Evolutionary conservation across 2,797 vertebrate genomes (phyloP), one percentile per base, ranked within the genome.

Genomic region (Coregonus ussuriensis): DNA sequence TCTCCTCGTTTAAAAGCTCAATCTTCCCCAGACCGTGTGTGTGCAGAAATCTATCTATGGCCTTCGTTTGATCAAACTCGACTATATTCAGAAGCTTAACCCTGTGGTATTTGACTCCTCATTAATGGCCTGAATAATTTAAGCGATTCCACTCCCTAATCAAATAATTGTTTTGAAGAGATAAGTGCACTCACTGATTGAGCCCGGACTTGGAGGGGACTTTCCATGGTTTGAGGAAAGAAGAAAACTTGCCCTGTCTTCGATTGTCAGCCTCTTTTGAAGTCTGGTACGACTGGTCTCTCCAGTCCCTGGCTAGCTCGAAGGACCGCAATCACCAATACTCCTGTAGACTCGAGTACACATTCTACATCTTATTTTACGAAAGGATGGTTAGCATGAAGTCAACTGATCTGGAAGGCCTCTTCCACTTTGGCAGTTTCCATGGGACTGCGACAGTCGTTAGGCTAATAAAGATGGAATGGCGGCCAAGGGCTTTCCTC

Each of bases 101-200:
- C 81, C 77, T 83, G 82, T 85, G 75, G 78, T 83, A 85, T 89
- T 89, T 85, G 78, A 81, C 81, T 86, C 76, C 85, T 91, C 88
- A 91, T 93, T 92, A 94, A 82, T 84, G 78, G 80, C 74, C 88
- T 88, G 86, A 90, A 92, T 90, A 90, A 90, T 88, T 90, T 85
- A 90, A 91, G 89, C 87, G 81, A 85, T 79, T 90, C 85, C 83
- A 47, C 85, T 79, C 66, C 69, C 90, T 94, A 92, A 94, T 94
- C 93, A 94, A 94, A 94, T 93, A 94, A 94, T 94, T 93, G 91
- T 88, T 89, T 88, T 80, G 89, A 88, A 87, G 59, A 87, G 91
- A 94, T 93, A 92, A 91, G 82, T 69, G 77, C 59, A 71, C 81
- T 83, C 65, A 84, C 77, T 87, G 82, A 88, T 88, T 89, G 87